Conservation (phyloP, 2,888 invertebrate species). For the Aphidius colemani region DNA sequence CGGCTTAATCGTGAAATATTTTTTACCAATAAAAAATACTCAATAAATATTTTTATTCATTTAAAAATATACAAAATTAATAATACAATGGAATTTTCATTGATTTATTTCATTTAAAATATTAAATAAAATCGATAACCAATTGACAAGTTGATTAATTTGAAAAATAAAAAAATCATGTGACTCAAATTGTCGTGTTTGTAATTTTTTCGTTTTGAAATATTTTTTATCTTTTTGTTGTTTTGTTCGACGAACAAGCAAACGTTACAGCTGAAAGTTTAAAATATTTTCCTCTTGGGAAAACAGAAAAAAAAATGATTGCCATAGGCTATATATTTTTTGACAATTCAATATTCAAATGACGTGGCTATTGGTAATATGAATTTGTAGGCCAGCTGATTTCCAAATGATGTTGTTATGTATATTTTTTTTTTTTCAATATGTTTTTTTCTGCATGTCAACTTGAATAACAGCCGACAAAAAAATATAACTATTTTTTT, state of each 20-base stretch:
- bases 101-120: no score
- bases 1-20: not conserved
- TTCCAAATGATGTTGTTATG: no score
- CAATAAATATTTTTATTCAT: no score
- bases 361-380: conserved; percentile 20
- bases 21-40: not conserved
- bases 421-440: no score
- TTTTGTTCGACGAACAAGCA: not conserved
- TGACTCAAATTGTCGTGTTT: not conserved
- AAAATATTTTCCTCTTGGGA: conserved; percentile 3
- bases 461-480: no score
- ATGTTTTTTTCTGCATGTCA: no score
- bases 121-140: no score
- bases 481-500: no score
- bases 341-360: conserved; percentile 29
- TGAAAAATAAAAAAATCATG: not conserved
- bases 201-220: not conserved
- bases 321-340: conserved; percentile 15
- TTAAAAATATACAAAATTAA: no score
- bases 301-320: conserved; percentile 9
- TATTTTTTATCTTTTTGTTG: conserved; percentile 7
- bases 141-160: not conserved
- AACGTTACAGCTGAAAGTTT: not conserved
- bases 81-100: no score
- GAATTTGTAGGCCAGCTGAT: not conserved